A percentile compares a stretch with the other conserved stretches of the same genome.
Evolutionary conservation across 2,888 invertebrate genomes (phyloP).

Genomic region (Anaspis maculata): DNA sequence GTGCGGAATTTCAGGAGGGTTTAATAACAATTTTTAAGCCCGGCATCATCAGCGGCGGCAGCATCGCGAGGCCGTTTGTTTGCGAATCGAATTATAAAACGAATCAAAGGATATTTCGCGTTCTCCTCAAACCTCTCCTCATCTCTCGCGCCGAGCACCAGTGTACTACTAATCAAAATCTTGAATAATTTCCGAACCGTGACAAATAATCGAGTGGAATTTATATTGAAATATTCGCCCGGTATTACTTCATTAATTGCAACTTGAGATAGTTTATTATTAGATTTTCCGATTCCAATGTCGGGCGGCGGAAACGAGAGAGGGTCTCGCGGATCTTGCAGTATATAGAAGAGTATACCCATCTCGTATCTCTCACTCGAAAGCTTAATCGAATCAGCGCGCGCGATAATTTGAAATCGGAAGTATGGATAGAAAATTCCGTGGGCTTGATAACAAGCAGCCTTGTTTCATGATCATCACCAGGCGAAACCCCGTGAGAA

Average conservation of each 20-base stretch:
- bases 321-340: too few species aligned
- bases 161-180: conserved; percentile 28
- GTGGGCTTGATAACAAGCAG: too few species aligned
- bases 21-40: too few species aligned
- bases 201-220: conserved; percentile 36
- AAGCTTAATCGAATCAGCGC: conserved; percentile 27
- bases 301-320: too few species aligned
- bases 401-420: conserved; percentile 26
- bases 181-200: conserved; percentile 33
- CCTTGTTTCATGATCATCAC: too few species aligned
- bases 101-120: background rate
- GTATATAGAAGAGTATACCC: too few species aligned
- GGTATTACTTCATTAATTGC: conserved; percentile 36
- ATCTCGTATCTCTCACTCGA: too few species aligned
- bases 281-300: conserved; percentile 32
- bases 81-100: background rate
- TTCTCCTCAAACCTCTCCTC: background rate
- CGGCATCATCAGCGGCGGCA: too few species aligned
- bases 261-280: conserved; percentile 40
- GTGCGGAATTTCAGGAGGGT: too few species aligned
- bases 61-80: too few species aligned
- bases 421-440: too few species aligned
- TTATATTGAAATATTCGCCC: conserved; percentile 39
- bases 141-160: conserved; percentile 7
- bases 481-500: too few species aligned